Conservation (phyloP, 2,113 vertebrate species). For the Anguilla japonica region DNA sequence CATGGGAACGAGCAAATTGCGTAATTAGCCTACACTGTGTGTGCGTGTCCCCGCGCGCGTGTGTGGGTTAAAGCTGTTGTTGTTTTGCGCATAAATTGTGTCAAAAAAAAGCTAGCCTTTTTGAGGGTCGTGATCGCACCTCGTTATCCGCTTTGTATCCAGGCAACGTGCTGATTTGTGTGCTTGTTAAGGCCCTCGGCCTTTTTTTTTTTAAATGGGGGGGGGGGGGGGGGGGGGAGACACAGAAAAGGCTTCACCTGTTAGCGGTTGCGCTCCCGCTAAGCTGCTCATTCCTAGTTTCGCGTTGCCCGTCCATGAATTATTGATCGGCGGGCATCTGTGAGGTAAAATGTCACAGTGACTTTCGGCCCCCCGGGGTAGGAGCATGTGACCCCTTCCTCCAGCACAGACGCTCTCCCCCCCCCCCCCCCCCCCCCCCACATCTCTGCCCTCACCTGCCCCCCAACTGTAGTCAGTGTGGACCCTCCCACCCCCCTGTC, state of each 20-base stretch:
- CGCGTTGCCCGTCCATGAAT: conserved; percentile 59
- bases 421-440: background rate
- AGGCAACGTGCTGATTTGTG: conserved; percentile 64
- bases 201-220: conserved; percentile 52
- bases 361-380: conserved; percentile 50
- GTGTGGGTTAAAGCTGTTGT: too few relatives aligned
- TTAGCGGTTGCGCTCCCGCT: conserved; percentile 39
- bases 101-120: conserved; percentile 51
- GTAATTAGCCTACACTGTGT: too few relatives aligned
- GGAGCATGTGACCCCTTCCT: background rate
- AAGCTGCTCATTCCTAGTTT: conserved; percentile 18
- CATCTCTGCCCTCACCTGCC: too few relatives aligned
- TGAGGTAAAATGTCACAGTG: conserved; percentile 66
- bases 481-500: background rate
- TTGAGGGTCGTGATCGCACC: conserved; percentile 68
- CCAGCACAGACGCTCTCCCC: background rate
- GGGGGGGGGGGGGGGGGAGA: background rate
- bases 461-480: background rate
- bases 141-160: conserved; percentile 80
- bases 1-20: too few relatives aligned
- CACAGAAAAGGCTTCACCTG: background rate
- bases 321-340: conserved; percentile 53
- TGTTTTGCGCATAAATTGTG: conserved; percentile 29
- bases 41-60: too few relatives aligned
- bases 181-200: conserved; percentile 58